Percentiles rank a stretch among this genome's conserved stretches.
These are phyloP conservation scores for Gavia stellata DNA, from an alignment of 2,113 vertebrate species.

Conservation along the genomic window DNA sequence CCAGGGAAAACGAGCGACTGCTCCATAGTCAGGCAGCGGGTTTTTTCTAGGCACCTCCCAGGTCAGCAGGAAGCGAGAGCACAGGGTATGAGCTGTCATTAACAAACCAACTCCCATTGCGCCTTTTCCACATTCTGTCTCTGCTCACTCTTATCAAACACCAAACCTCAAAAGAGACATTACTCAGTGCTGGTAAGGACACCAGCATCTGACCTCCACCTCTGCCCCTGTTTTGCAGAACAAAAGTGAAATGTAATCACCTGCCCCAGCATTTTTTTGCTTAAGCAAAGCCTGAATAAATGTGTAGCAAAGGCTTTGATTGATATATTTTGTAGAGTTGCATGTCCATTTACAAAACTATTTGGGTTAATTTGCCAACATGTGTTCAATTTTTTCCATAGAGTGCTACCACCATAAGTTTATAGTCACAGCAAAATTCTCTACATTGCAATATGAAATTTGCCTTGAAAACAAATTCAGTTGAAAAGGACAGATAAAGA, in stretches of 20 bases:
- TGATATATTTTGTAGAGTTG: neutral
- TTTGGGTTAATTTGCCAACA: neutral
- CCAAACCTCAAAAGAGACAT: neutral
- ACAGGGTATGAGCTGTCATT: neutral
- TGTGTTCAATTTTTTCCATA: neutral
- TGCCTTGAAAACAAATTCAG: neutral
- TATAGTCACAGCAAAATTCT: neutral
- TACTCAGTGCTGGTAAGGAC: neutral
- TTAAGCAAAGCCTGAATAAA: neutral
- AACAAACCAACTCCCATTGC: neutral
- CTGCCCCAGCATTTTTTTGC: neutral
- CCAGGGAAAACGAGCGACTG: fast-evolving
- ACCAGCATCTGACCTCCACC: neutral
- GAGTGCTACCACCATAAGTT: fast-evolving
- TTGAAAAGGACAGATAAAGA: neutral
- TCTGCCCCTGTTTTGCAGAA: neutral
- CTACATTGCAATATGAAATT: neutral
- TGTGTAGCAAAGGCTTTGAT: neutral
- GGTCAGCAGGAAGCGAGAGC: neutral
- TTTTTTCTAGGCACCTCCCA: neutral
- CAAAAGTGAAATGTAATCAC: neutral
- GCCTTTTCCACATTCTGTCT: neutral
- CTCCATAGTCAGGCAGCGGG: neutral
- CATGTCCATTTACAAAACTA: neutral
- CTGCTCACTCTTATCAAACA: neutral